Conservation (phyloP, 2,888 invertebrate species). For the Blastobasis adustella region DNA sequence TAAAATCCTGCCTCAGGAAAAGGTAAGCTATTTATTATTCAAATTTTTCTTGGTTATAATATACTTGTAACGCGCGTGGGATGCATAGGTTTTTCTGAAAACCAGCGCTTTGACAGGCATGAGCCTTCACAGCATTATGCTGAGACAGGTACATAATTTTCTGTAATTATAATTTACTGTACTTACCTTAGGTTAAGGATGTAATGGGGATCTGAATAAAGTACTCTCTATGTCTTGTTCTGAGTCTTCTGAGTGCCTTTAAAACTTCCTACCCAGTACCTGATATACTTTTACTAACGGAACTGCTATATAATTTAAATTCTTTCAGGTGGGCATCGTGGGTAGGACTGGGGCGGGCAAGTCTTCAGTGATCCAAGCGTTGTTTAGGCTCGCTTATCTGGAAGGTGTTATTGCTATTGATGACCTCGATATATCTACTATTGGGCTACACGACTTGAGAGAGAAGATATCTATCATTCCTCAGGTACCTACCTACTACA, state of each 20-base stretch:
- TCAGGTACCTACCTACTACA: constrained; percentile 37
- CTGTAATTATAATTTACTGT: no score
- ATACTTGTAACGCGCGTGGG: no score
- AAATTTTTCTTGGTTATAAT: no score
- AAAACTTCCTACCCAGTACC: no score
- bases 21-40: constrained; percentile 31
- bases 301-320: not conserved
- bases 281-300: not conserved
- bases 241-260: no score
- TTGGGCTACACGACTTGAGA: constrained; percentile 77
- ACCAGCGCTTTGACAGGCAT: no score
- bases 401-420: constrained; percentile 82
- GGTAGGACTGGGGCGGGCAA: constrained; percentile 82
- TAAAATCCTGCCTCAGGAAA: constrained; percentile 64
- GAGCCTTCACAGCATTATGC: no score
- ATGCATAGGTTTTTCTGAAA: no score
- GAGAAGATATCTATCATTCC: constrained; percentile 79
- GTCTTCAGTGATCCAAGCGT: constrained; percentile 79
- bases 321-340: constrained; percentile 76
- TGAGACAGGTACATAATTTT: no score
- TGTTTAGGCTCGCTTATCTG: constrained; percentile 79
- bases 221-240: no score
- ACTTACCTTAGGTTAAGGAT: no score
- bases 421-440: constrained; percentile 71
- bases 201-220: no score